These are phyloP conservation scores for Popillia japonica DNA, from an alignment of 1,140 invertebrate genomes.

Conservation along the genomic window DNA sequence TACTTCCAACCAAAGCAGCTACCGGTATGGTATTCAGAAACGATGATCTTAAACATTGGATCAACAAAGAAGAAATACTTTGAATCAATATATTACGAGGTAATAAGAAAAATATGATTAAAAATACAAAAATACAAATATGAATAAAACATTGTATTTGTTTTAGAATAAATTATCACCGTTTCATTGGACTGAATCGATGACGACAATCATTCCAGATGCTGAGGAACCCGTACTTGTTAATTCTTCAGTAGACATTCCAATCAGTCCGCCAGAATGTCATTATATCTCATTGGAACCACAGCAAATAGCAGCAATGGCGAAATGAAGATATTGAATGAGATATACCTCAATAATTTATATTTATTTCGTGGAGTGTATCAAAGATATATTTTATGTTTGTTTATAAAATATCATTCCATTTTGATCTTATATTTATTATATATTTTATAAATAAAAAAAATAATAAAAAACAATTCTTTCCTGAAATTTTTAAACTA, in stretches of 20 bases:
- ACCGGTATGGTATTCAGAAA: too few species aligned
- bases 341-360: neutral
- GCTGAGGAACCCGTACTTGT: neutral
- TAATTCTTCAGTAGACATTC: slow-evolving; percentile 19
- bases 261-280: neutral
- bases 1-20: too few species aligned
- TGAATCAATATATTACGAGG: too few species aligned
- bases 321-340: neutral
- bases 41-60: too few species aligned
- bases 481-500: too few species aligned
- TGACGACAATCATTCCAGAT: slow-evolving; percentile 32
- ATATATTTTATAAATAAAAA: too few species aligned
- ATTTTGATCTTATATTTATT: too few species aligned
- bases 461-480: too few species aligned
- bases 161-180: slow-evolving; percentile 39
- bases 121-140: too few species aligned
- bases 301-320: neutral
- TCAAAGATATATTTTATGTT: neutral
- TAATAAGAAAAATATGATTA: too few species aligned
- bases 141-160: too few species aligned
- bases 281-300: slow-evolving; percentile 39
- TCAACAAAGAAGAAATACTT: too few species aligned
- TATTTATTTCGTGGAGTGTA: neutral
- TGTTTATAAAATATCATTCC: neutral
- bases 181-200: slow-evolving; percentile 29